Evolutionary conservation across 2,888 invertebrate species (phyloP).

Genomic region (Cheiracanthium punctorium): DNA sequence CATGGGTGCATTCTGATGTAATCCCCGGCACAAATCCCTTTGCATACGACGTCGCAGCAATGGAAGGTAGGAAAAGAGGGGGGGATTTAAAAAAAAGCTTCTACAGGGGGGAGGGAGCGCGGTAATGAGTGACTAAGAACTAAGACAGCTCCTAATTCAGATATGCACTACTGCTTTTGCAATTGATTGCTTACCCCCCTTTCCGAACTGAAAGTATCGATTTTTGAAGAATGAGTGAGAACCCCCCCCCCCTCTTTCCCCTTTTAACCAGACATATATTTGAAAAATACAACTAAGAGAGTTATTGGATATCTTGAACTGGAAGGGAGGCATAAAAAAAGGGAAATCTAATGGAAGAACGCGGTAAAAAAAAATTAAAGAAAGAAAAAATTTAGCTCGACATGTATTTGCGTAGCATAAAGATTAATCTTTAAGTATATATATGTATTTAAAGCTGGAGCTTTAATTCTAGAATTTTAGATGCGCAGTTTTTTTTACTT

Average conservation of each 20-base stretch:
- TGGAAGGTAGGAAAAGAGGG: constrained; percentile 14
- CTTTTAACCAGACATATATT: constrained; percentile 24
- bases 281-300: constrained; percentile 13
- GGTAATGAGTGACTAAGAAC: constrained; percentile 70
- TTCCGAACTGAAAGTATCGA: constrained; percentile 40
- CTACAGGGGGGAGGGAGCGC: constrained; percentile 3
- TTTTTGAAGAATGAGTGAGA: constrained; percentile 60
- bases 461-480: not conserved
- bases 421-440: not conserved
- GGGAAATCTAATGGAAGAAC: constrained; percentile 1
- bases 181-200: constrained; percentile 59
- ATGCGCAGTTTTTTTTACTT: too few species aligned
- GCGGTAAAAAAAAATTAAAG: not conserved
- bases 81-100: too few species aligned
- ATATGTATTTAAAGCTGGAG: not conserved
- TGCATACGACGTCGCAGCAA: constrained; percentile 15
- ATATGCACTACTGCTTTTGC: constrained; percentile 62
- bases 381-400: not conserved
- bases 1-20: constrained; percentile 62
- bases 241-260: constrained; percentile 16
- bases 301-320: constrained; percentile 5
- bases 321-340: not conserved
- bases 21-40: constrained; percentile 61
- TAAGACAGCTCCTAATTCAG: constrained; percentile 63
- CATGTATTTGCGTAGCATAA: not conserved